Percentiles rank a stretch among this genome's conserved stretches.
Conservation (phyloP, 2,797 vertebrate genomes). For the Aeoliscus strigatus region DNA sequence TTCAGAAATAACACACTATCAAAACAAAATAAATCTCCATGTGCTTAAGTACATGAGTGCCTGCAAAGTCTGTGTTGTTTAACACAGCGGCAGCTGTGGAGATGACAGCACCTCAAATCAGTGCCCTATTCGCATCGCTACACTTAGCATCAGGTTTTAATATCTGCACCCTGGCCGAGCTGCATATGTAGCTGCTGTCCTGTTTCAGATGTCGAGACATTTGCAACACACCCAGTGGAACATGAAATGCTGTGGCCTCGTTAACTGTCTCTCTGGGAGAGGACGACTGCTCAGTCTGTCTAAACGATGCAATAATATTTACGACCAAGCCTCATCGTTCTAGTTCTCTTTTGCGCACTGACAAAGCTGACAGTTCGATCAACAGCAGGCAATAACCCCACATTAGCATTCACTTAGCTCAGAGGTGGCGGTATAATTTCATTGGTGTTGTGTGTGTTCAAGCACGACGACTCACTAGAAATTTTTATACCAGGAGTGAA, state of each 20-base stretch:
- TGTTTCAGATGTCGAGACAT: neutral
- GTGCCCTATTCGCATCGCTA: neutral
- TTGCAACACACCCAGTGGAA: no score
- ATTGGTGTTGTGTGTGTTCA: no score
- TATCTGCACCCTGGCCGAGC: slow-evolving; percentile 19
- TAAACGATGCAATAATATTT: neutral
- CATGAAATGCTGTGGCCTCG: no score
- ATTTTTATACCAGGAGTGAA: no score
- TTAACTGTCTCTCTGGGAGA: neutral
- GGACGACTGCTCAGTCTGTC: neutral
- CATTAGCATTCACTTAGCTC: no score
- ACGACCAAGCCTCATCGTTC: no score
- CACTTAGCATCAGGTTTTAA: slow-evolving; percentile 10
- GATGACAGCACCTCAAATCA: slow-evolving; percentile 26
- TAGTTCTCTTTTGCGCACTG: no score
- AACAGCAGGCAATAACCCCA: no score
- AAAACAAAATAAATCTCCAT: slow-evolving; percentile 2
- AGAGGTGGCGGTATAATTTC: no score
- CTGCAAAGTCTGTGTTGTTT: slow-evolving; percentile 2
- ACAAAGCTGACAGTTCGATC: slow-evolving; percentile 12
- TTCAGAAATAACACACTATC: neutral
- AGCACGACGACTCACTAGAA: no score
- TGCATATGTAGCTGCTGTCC: slow-evolving; percentile 10
- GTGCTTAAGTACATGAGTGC: slow-evolving; percentile 19
- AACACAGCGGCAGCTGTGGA: slow-evolving; percentile 26